These are phyloP conservation scores for Trichogramma pretiosum DNA, from an alignment of 1,140 invertebrate genomes.

Conservation along the genomic window DNA sequence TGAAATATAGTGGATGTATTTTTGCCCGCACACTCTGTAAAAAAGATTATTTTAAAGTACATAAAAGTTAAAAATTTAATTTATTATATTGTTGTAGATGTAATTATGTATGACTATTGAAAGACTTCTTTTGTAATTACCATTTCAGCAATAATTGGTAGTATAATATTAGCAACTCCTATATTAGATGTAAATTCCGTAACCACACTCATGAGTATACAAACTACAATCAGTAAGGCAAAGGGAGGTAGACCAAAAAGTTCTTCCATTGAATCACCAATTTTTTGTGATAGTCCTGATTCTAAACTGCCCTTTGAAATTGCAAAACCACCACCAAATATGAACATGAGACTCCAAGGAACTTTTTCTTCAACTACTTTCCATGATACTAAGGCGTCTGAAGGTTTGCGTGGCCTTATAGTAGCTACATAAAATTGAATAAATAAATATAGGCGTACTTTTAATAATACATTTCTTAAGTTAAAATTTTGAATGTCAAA, in stretches of 20 bases:
- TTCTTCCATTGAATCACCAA: slow-evolving; percentile 54
- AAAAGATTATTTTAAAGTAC: slow-evolving; percentile 1
- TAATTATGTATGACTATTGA: background rate
- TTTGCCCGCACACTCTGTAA: slow-evolving; percentile 51
- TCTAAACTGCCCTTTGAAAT: slow-evolving; percentile 66
- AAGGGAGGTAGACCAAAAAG: slow-evolving; percentile 47
- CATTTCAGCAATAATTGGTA: slow-evolving; percentile 73
- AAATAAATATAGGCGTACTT: too few relatives aligned
- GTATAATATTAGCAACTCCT: slow-evolving; percentile 73
- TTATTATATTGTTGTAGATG: too few relatives aligned
- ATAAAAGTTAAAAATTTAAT: too few relatives aligned
- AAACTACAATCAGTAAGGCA: slow-evolving; percentile 52
- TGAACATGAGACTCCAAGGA: slow-evolving; percentile 65
- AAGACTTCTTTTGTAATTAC: slow-evolving; percentile 56
- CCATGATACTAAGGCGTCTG: slow-evolving; percentile 63
- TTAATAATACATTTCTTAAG: too few relatives aligned
- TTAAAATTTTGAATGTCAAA: too few relatives aligned
- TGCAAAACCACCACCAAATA: slow-evolving; percentile 74
- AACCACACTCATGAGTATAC: slow-evolving; percentile 48
- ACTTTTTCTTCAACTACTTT: slow-evolving; percentile 61
- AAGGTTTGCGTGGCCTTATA: slow-evolving; percentile 47
- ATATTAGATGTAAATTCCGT: slow-evolving; percentile 81
- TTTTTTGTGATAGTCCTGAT: slow-evolving; percentile 60
- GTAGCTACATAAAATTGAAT: too few relatives aligned
- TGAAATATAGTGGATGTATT: slow-evolving; percentile 77